Evolutionary conservation across 2,888 invertebrate species (phyloP).

Genomic region (Beris morrisii): DNA sequence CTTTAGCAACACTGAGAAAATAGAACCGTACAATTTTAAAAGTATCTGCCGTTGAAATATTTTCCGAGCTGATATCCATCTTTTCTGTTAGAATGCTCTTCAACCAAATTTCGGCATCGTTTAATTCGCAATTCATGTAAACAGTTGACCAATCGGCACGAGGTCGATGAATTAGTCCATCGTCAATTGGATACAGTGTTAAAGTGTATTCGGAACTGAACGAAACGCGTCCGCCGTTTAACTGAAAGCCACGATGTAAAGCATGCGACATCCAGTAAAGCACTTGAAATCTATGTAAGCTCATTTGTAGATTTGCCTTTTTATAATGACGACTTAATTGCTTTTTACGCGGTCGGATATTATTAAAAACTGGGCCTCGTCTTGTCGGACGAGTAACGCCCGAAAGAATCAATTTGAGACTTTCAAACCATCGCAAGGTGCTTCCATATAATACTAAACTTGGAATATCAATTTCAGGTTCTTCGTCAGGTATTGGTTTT

Average conservation of each 20-base stretch:
- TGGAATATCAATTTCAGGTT: constrained; percentile 64
- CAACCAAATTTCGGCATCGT: constrained; percentile 90
- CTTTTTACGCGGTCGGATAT: constrained; percentile 80
- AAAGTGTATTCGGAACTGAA: constrained; percentile 80
- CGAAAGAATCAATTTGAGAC: constrained; percentile 87
- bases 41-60: constrained; percentile 51
- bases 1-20: constrained; percentile 81
- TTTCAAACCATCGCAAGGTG: constrained; percentile 93
- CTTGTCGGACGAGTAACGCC: constrained; percentile 93
- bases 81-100: constrained; percentile 70
- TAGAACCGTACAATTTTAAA: constrained; percentile 56
- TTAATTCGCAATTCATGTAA: constrained; percentile 92
- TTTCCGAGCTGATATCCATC: constrained; percentile 54
- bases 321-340: constrained; percentile 92
- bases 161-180: constrained; percentile 81
- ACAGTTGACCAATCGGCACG: constrained; percentile 88
- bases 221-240: constrained; percentile 78
- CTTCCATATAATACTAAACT: constrained; percentile 87
- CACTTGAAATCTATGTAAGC: constrained; percentile 78
- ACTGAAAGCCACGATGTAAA: constrained; percentile 87
- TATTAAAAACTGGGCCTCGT: constrained; percentile 85
- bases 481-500: constrained; percentile 61
- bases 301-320: constrained; percentile 81
- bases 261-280: constrained; percentile 97
- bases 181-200: constrained; percentile 71